These are phyloP conservation scores for Tokudaia muenninki DNA, from an alignment of 2,797 vertebrate genomes.

Conservation along the genomic window DNA sequence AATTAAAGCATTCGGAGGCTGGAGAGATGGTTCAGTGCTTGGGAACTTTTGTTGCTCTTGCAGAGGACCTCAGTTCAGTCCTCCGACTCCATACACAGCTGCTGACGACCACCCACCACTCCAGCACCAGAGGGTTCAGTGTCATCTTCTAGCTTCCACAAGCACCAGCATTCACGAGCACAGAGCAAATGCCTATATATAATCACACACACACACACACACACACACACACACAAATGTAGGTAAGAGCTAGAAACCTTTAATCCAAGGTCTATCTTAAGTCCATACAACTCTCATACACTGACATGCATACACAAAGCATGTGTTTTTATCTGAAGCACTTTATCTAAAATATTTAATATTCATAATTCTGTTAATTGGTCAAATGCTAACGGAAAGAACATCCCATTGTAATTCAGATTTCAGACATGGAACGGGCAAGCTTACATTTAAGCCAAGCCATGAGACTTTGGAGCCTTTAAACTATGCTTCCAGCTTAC, in stretches of 20 bases:
- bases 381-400: not conserved
- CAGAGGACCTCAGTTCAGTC: not conserved
- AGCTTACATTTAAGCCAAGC: not conserved
- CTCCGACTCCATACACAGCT: too few relatives aligned
- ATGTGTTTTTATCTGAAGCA: not conserved
- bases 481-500: not conserved
- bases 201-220: not conserved
- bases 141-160: not conserved
- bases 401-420: not conserved
- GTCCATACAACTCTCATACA: not conserved
- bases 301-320: not conserved
- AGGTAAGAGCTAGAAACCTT: not conserved
- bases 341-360: conserved; percentile 33
- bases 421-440: not conserved
- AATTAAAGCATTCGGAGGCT: not conserved
- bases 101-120: not conserved
- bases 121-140: too few relatives aligned
- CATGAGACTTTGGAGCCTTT: not conserved
- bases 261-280: conserved; percentile 22
- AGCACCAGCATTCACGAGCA: not conserved
- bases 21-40: not conserved
- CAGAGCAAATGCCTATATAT: too few relatives aligned
- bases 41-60: not conserved
- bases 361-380: not conserved
- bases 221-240: not conserved